Evolutionary conservation across 2,797 vertebrate genomes (phyloP), one percentile per base, ranked within the genome.

Genomic region (Anabas testudineus): DNA sequence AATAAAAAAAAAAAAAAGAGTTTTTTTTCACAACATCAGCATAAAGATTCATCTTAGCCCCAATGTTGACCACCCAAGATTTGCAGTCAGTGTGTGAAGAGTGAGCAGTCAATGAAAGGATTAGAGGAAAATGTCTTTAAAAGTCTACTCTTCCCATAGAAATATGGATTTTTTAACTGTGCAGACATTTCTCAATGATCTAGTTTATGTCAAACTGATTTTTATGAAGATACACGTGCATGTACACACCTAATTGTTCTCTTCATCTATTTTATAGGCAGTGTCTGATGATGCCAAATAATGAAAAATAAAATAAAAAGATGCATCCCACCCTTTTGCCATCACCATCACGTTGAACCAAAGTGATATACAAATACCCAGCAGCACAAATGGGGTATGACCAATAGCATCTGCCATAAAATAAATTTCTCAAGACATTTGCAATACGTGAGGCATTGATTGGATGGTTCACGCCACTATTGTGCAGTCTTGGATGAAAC

Each of bases 61-160:
- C 7, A 70, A 60, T 13, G 22, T 65, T 6, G 70, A 74, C 87
- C 85, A 87, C 82, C 82, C 80, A 84, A 16, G 80, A 28, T 19
- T 66, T 39, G 45, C 71, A 72, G 71, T 72, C 60, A 36, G 39
- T 42, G 6, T 30, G 62, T 58, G 39, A 22, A 32, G 47, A 47
- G 26, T 58, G 70, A 77, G 32, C 26, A 64, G 59, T 21, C 32
- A 34, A 19, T 43, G 47, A 68, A n/a, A 53, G 57, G 45, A 32
- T 12, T 10, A 21, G 13, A 22, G 16, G 19, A 36, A 65, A 36
- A 2, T 46, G 37, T 10, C 13, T 55, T 47, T 43, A 10, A 47
- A 22, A 18, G 51, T 26, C 12, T 21, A n/a, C 13, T 39, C n/a
- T 51, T 16, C 8, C 57, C 34, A 49, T 16, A 53, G 10, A 30